These are phyloP conservation scores for Teleopsis dalmanni DNA, from an alignment of 1,140 invertebrate species.

Conservation along the genomic window DNA sequence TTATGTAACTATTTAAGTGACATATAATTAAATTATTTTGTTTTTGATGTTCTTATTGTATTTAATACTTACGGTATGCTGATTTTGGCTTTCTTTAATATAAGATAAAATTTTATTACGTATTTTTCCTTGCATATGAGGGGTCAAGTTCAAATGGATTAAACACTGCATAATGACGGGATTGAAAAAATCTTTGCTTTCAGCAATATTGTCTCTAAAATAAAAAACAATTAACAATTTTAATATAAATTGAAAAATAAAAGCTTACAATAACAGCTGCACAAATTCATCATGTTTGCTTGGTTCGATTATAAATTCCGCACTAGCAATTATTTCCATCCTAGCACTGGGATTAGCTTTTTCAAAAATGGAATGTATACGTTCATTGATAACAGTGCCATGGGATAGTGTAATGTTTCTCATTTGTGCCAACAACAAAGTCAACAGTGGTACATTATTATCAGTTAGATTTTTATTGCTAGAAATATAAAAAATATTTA, in stretches of 20 bases:
- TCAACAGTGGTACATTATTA: constrained; percentile 20
- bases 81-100: constrained; percentile 27
- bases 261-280: constrained; percentile 27
- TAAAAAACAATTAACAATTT: background rate
- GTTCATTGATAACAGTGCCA: constrained; percentile 24
- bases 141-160: constrained; percentile 27
- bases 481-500: background rate
- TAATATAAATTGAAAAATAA: background rate
- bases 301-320: constrained; percentile 30
- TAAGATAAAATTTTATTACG: constrained; percentile 26
- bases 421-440: constrained; percentile 30
- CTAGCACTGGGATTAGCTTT: constrained; percentile 18
- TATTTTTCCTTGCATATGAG: constrained; percentile 21
- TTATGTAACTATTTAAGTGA: no score
- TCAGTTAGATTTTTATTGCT: background rate
- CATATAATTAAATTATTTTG: no score
- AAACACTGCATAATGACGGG: constrained; percentile 28
- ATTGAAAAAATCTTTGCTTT: constrained; percentile 27
- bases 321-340: constrained; percentile 30
- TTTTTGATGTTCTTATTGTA: background rate
- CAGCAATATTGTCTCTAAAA: constrained; percentile 28
- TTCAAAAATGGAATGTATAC: constrained; percentile 29
- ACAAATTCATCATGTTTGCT: constrained; percentile 38
- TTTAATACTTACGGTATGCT: constrained; percentile 17
- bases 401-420: constrained; percentile 31